Percentiles rank a stretch among this genome's conserved stretches.
Conservation (phyloP, 2,888 invertebrate genomes). For the Orthosia cruda region DNA sequence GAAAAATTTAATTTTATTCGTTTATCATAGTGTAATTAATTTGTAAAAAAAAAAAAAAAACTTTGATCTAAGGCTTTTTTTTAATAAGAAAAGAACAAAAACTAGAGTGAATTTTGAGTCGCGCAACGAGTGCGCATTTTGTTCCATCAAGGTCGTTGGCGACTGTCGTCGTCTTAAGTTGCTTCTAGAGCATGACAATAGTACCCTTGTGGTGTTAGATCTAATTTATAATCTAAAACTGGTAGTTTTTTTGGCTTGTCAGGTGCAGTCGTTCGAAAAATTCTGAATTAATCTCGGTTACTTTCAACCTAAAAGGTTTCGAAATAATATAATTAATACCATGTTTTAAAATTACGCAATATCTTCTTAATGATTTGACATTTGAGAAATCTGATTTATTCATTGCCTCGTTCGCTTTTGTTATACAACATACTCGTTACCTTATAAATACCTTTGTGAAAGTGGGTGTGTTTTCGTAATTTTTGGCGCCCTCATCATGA, state of each 20-base stretch:
- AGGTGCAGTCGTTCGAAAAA: neutral
- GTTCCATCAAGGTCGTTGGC: too few relatives aligned
- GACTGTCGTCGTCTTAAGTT: too few relatives aligned
- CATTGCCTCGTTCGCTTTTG: conserved; percentile 36
- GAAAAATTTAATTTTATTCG: too few relatives aligned
- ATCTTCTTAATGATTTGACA: conserved; percentile 9
- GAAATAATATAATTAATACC: neutral
- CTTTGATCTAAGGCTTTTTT: too few relatives aligned
- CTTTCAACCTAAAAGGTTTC: neutral
- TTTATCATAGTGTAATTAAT: too few relatives aligned
- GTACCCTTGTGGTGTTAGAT: neutral
- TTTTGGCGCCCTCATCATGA: conserved; percentile 1
- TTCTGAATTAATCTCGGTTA: too few relatives aligned
- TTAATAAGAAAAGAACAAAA: too few relatives aligned
- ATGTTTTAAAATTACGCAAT: conserved; percentile 20
- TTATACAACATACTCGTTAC: conserved; percentile 53
- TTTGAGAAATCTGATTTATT: conserved; percentile 51
- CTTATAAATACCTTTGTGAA: conserved; percentile 52
- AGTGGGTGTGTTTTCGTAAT: conserved; percentile 38
- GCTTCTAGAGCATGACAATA: neutral
- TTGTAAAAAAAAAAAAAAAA: too few relatives aligned
- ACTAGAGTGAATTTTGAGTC: too few relatives aligned
- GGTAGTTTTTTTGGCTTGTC: too few relatives aligned
- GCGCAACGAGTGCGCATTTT: too few relatives aligned
- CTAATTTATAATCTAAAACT: neutral